Conservation (phyloP, 1,140 invertebrate species). For the Bombus cullumanus region DNA sequence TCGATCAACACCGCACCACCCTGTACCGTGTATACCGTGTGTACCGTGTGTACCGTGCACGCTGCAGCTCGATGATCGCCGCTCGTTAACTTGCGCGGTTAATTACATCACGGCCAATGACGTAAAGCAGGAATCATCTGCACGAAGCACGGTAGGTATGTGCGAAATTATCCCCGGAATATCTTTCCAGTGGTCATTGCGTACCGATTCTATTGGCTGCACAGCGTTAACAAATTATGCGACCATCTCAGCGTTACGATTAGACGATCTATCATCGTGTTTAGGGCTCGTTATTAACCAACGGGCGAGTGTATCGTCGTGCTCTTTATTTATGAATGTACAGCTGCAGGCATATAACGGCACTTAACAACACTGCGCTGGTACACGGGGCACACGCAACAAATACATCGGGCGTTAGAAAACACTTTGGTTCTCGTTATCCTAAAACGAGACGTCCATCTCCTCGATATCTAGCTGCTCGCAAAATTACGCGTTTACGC, state of each 20-base stretch:
- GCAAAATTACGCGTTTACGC: slow-evolving; percentile 10
- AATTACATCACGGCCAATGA: slow-evolving; percentile 59
- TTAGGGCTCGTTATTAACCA: slow-evolving; percentile 27
- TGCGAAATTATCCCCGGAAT: slow-evolving; percentile 47
- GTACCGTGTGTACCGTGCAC: no score
- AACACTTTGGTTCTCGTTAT: slow-evolving; percentile 1
- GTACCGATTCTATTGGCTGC: neutral
- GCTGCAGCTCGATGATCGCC: slow-evolving; percentile 34
- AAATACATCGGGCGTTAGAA: neutral
- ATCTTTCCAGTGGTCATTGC: neutral
- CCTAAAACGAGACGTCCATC: neutral
- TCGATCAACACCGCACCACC: neutral
- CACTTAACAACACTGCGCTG: neutral
- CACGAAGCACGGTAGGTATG: slow-evolving; percentile 53
- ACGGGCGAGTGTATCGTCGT: neutral
- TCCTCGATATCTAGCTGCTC: no score
- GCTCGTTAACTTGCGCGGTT: slow-evolving; percentile 57
- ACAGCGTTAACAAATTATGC: slow-evolving; percentile 40
- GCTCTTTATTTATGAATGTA: neutral
- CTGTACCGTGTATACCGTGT: neutral
- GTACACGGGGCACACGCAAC: neutral
- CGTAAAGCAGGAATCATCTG: slow-evolving; percentile 57
- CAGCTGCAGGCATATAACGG: slow-evolving; percentile 40
- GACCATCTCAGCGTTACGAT: slow-evolving; percentile 40
- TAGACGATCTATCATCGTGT: slow-evolving; percentile 31